Evolutionary conservation across 2,113 vertebrate genomes (phyloP), one percentile per base, ranked within the genome.

Genomic region (Sminthopsis crassicaudata): DNA sequence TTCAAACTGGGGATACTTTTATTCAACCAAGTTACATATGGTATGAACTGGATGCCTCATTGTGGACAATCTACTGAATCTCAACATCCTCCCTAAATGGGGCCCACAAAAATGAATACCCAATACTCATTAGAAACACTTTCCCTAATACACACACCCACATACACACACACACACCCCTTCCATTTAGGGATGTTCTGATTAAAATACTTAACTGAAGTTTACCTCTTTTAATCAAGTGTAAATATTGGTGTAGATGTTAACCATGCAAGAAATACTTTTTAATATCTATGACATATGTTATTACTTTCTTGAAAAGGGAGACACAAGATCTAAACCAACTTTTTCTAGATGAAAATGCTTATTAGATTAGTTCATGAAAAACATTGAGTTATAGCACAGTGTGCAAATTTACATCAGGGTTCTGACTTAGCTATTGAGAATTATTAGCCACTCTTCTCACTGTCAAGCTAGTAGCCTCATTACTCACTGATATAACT

Each of bases 151-250:
- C 55, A 55, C 24, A 7, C 54, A 55, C 54, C 27, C 8, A 27
- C 26, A 27, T 9, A 27, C 26, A 57, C 26, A 57, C 26, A 57
- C 1, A 10, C 54, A 26, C 24, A 23, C 53, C 4, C 22, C 8
- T 6, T 67, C 67, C 67, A 19, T 76, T 76, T 76, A 30, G 67
- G 16, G 16, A 36, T n/a, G 6, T 6, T 76, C 67, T 76, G 36
- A 76, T n/a, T n/a, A 76, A 12, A 76, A 76, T n/a, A 46, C 84
- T 94, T 54, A 95, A 93, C 36, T 90, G n/a, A 90, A 91, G n/a
- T 46, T 94, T 94, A 94, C 76, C 11, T 55, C 91, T 91, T 93
- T 8, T 50, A 8, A 50, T 67, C 67, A 93, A 93, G 94, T n/a
- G 36, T 25, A 91, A 95, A 95, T 93, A 67, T 50, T 50, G 50